These are phyloP conservation scores for Tetramorium simillimum DNA, from an alignment of 1,140 invertebrate species.

Conservation along the genomic window DNA sequence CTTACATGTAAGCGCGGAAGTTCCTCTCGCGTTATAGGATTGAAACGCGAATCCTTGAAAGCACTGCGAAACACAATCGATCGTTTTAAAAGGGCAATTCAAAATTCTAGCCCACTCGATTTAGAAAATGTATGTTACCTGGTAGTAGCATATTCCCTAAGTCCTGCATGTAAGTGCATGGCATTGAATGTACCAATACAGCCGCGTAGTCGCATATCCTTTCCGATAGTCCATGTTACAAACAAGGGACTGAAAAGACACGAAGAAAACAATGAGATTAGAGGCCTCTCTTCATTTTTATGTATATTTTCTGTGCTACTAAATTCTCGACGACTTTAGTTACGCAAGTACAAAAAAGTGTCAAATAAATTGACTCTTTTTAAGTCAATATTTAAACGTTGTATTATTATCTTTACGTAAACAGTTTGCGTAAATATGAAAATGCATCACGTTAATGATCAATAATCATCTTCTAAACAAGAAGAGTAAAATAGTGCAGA, in stretches of 20 bases:
- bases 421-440: not conserved
- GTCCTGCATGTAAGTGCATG: constrained; percentile 95
- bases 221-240: constrained; percentile 99
- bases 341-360: not conserved
- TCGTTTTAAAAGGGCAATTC: not conserved
- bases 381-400: not conserved
- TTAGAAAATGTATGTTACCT: constrained; percentile 86
- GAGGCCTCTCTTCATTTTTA: not conserved
- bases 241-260: constrained; percentile 95
- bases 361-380: not conserved
- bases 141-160: constrained; percentile 98
- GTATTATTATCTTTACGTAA: not conserved
- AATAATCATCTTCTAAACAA: constrained; percentile 9
- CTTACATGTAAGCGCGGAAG: constrained; percentile 96
- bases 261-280: not conserved
- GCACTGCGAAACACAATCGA: constrained; percentile 89
- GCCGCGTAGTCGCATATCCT: constrained; percentile 94
- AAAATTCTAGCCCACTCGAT: not conserved
- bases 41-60: constrained; percentile 98
- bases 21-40: constrained; percentile 98
- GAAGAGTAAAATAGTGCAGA: not conserved
- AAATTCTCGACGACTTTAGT: not conserved
- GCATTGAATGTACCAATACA: constrained; percentile 98
- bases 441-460: not conserved
- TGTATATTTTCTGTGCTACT: not conserved